Percentiles rank a stretch among this genome's conserved stretches.
These are phyloP conservation scores for Danaus chrysippus DNA, from an alignment of 2,888 invertebrate species.

Conservation along the genomic window DNA sequence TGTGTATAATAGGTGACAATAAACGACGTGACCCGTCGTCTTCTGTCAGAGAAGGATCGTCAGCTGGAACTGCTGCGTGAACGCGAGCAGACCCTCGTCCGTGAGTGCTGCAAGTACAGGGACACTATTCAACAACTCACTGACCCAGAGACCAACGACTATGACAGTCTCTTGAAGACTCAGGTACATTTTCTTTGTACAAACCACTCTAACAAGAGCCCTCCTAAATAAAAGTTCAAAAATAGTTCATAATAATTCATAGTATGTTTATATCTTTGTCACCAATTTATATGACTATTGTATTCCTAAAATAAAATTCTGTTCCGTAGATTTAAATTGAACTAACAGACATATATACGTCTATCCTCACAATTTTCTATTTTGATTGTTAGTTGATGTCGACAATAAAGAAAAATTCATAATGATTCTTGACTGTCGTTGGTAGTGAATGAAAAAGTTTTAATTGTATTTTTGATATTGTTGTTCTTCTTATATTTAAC, in stretches of 20 bases:
- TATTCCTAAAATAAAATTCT: too few species aligned
- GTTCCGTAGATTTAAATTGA: too few species aligned
- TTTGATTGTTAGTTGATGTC: background rate
- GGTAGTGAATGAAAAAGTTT: too few species aligned
- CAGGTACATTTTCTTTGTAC: slow-evolving; percentile 47
- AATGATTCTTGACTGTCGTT: background rate
- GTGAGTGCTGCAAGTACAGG: slow-evolving; percentile 83
- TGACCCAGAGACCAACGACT: slow-evolving; percentile 80
- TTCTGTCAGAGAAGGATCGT: slow-evolving; percentile 85
- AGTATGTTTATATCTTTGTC: too few species aligned
- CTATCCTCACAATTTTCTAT: background rate
- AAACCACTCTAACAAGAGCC: too few species aligned
- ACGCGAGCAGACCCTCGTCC: slow-evolving; percentile 77
- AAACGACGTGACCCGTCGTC: slow-evolving; percentile 82
- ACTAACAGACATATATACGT: too few species aligned
- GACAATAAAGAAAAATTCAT: background rate
- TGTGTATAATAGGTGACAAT: slow-evolving; percentile 57
- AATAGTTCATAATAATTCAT: too few species aligned
- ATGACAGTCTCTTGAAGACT: slow-evolving; percentile 64
- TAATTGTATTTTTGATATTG: too few species aligned
- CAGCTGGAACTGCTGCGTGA: slow-evolving; percentile 83
- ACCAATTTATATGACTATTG: too few species aligned
- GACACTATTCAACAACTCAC: slow-evolving; percentile 83
- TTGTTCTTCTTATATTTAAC: too few species aligned
- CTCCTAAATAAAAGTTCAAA: too few species aligned